phyloP scores from a whole-genome alignment of 2,797 vertebrate genomes.

The Mastacembelus armatus region DNA sequence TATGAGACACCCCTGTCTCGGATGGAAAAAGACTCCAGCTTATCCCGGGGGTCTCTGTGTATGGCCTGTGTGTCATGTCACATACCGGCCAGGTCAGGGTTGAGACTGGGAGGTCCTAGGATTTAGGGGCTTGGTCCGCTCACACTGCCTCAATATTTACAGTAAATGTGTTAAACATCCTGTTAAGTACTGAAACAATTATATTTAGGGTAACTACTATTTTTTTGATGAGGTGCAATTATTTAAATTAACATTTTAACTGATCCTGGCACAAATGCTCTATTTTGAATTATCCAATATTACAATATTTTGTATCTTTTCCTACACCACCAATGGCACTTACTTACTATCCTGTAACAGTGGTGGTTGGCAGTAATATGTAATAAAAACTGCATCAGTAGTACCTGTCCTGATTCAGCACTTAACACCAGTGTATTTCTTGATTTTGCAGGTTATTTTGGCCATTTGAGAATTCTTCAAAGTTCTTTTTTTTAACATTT shows the following conservation, averaged over 20 bases:
- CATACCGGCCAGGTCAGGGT: constrained; percentile 84
- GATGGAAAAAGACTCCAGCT: constrained; percentile 58
- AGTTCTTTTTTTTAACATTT: no score
- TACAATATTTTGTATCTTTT: not conserved
- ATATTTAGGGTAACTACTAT: not conserved
- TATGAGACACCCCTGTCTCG: constrained; percentile 70
- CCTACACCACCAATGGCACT: not conserved
- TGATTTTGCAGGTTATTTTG: no score
- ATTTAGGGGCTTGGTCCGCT: constrained; percentile 41
- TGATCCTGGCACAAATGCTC: not conserved
- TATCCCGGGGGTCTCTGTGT: constrained; percentile 35
- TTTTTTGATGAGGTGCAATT: not conserved
- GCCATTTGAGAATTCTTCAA: no score
- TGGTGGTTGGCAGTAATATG: not conserved
- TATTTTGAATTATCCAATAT: no score
- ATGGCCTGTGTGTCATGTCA: constrained; percentile 68
- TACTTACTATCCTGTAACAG: not conserved
- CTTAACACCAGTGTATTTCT: no score
- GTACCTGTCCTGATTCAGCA: no score
- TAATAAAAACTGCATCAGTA: no score
- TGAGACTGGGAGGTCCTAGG: constrained; percentile 46
- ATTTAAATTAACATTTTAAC: not conserved
- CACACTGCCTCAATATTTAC: constrained; percentile 43
- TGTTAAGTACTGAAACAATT: constrained; percentile 22
- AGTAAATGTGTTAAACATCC: constrained; percentile 42